A percentile compares a stretch with the other conserved stretches of the same genome.
Evolutionary conservation across 1,140 invertebrate genomes (phyloP).

Genomic region (Neelides sp.): DNA sequence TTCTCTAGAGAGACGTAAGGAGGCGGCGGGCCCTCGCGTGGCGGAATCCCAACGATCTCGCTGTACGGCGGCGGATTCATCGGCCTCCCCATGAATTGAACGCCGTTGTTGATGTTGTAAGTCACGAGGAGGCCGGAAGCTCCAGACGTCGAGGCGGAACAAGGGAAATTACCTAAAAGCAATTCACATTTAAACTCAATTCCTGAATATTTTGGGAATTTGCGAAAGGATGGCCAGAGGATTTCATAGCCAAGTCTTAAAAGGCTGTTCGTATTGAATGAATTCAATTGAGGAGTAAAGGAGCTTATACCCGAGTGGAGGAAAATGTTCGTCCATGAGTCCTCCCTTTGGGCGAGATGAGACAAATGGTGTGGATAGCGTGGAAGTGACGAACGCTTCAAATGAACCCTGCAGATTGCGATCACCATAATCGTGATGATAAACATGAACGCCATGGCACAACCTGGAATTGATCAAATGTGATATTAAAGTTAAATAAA

Average conservation of each 20-base stretch:
- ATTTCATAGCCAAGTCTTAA: too few relatives aligned
- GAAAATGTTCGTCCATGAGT: slow-evolving; percentile 25
- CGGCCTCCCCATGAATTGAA: slow-evolving; percentile 36
- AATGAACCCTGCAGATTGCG: slow-evolving; percentile 38
- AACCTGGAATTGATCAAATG: slow-evolving; percentile 32
- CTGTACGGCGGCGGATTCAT: slow-evolving; percentile 44
- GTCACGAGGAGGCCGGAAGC: slow-evolving; percentile 34
- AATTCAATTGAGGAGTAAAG: not conserved
- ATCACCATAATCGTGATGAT: slow-evolving; percentile 39
- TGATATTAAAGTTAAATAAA: not conserved
- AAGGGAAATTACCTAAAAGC: slow-evolving; percentile 8
- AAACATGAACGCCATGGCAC: slow-evolving; percentile 40
- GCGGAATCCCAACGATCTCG: slow-evolving; percentile 40
- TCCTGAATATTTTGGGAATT: too few relatives aligned
- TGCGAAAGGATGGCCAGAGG: too few relatives aligned
- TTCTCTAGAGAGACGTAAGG: slow-evolving; percentile 43
- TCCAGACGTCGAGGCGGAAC: slow-evolving; percentile 16
- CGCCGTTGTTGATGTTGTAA: slow-evolving; percentile 40
- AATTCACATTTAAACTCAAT: too few relatives aligned
- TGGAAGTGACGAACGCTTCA: slow-evolving; percentile 34
- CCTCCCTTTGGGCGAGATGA: slow-evolving; percentile 11
- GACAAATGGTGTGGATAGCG: slow-evolving; percentile 25
- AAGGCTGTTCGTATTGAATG: too few relatives aligned
- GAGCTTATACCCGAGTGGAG: slow-evolving; percentile 13
- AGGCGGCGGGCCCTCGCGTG: slow-evolving; percentile 43